Conservation (phyloP, 2,113 vertebrate genomes). For the Mustela nigripes region DNA sequence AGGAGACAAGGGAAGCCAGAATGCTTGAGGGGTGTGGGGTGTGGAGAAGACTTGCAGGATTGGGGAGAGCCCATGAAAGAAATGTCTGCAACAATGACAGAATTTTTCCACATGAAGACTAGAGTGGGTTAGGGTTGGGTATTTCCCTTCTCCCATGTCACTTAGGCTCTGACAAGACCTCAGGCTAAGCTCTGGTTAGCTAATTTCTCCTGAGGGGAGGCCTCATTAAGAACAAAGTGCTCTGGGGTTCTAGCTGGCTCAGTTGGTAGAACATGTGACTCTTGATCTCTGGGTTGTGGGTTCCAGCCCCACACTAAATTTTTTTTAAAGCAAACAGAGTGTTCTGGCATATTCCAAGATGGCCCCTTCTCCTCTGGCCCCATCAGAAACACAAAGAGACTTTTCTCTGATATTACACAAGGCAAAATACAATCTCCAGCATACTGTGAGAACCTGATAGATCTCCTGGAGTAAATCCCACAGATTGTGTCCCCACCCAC, state of each 20-base stretch:
- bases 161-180: neutral
- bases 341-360: neutral
- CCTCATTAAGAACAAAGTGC: neutral
- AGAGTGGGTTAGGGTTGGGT: neutral
- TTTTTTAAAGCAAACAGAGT: neutral
- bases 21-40: no score
- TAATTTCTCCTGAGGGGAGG: neutral
- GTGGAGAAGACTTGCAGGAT: fast-evolving
- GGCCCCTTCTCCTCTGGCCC: neutral
- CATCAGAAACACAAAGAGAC: neutral
- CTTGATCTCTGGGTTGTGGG: neutral
- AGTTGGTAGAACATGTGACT: neutral
- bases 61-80: neutral
- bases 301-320: neutral
- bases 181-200: neutral
- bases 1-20: neutral
- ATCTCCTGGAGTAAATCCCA: neutral
- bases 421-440: neutral
- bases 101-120: neutral
- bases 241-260: neutral
- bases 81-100: neutral
- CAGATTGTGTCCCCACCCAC: neutral
- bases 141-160: neutral
- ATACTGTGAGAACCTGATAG: neutral
- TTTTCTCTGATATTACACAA: neutral